Evolutionary conservation across 1,140 invertebrate genomes (phyloP).

Genomic region (Lineus longissimus): DNA sequence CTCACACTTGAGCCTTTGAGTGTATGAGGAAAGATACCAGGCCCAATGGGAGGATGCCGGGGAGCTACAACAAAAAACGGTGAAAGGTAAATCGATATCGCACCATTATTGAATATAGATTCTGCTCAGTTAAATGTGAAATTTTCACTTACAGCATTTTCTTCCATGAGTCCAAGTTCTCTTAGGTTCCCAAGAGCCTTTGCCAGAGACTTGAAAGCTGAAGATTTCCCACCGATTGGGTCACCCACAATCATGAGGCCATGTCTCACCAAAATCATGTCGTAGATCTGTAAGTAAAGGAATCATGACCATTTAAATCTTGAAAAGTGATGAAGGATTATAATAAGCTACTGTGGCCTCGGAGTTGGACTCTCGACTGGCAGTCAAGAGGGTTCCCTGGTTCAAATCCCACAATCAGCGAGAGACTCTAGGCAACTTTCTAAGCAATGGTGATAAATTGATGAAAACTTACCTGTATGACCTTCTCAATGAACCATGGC

Average conservation of each 20-base stretch:
- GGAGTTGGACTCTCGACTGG: too few species aligned
- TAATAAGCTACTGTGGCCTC: too few species aligned
- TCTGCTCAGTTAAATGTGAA: background rate
- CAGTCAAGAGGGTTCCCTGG: too few species aligned
- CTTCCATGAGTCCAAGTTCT: conserved; percentile 41
- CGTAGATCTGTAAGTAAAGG: conserved; percentile 53
- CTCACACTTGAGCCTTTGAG: too few species aligned
- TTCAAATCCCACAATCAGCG: too few species aligned
- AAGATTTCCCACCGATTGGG: conserved; percentile 50
- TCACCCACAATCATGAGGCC: conserved; percentile 55
- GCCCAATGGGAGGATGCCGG: too few species aligned
- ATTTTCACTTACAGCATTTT: conserved; percentile 33
- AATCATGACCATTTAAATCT: too few species aligned
- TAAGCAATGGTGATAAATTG: too few species aligned
- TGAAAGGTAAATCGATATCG: too few species aligned
- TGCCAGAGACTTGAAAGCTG: conserved; percentile 44
- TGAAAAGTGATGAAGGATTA: conserved; percentile 11
- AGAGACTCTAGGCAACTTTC: too few species aligned
- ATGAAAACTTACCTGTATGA: conserved; percentile 44
- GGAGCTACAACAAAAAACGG: too few species aligned
- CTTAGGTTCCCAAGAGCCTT: conserved; percentile 38
- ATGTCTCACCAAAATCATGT: conserved; percentile 53
- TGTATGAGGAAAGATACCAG: too few species aligned
- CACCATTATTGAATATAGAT: background rate
- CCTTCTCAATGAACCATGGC: conserved; percentile 52